A percentile compares a stretch with the other conserved stretches of the same genome.
These are phyloP conservation scores for Pyrgus malvae DNA, from an alignment of 2,888 invertebrate species.

Conservation along the genomic window DNA sequence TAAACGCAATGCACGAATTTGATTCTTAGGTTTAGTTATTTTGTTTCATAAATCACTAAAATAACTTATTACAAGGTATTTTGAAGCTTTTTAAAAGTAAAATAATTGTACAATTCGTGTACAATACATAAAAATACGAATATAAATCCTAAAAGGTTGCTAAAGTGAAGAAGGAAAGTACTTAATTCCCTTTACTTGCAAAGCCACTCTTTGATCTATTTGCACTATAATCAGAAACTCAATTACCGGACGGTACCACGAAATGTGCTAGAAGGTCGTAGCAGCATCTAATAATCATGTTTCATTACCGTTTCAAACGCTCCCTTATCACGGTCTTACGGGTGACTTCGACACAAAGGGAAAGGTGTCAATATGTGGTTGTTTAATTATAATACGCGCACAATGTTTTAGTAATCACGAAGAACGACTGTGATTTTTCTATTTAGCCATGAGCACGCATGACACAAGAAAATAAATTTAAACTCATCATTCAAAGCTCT, in stretches of 20 bases:
- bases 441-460: constrained; percentile 32
- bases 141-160: no score
- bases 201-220: constrained; percentile 1
- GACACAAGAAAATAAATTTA: constrained; percentile 15
- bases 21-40: not conserved
- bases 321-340: not conserved
- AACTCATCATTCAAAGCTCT: no score
- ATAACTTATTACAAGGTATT: no score
- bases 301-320: constrained; percentile 6
- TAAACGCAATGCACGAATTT: not conserved
- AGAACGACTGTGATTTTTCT: no score
- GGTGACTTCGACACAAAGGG: constrained; percentile 37
- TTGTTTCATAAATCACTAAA: no score
- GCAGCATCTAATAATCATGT: constrained; percentile 20
- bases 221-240: constrained; percentile 1
- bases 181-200: no score
- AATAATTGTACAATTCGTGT: no score
- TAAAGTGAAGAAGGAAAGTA: no score
- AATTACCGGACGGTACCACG: constrained; percentile 3
- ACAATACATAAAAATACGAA: no score
- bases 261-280: not conserved
- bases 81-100: no score
- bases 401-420: constrained; percentile 30
- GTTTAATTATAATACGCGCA: constrained; percentile 36
- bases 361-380: constrained; percentile 38